phyloP scores from a whole-genome alignment of 2,888 invertebrate species.

The Caenorhabditis angaria region DNA sequence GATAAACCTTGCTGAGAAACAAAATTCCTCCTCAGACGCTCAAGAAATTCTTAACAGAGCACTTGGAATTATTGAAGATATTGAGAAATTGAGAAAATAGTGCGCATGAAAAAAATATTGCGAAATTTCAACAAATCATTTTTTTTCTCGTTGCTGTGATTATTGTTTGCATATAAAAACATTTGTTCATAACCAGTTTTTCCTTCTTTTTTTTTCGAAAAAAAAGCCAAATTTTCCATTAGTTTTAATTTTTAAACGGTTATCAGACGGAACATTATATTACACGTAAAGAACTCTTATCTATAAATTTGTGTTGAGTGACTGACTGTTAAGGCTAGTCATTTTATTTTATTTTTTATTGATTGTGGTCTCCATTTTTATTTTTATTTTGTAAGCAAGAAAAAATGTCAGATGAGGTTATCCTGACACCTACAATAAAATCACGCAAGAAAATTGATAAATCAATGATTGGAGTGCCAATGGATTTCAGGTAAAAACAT shows the following conservation, averaged over 20 bases:
- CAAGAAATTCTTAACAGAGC: conserved; percentile 25
- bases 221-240: not conserved
- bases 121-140: conserved; percentile 2
- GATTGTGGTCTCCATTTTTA: not conserved
- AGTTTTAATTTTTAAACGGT: not conserved
- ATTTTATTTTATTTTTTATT: not conserved
- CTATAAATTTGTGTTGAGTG: not conserved
- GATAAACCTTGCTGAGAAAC: conserved; percentile 5
- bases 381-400: not conserved
- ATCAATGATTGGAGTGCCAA: conserved; percentile 29
- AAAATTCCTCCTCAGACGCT: conserved; percentile 20
- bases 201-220: not conserved
- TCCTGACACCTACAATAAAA: conserved; percentile 30
- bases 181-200: not conserved
- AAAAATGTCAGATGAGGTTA: conserved; percentile 31
- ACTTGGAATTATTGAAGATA: conserved; percentile 28
- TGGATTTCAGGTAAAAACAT: conserved; percentile 20
- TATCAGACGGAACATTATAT: not conserved
- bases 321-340: not conserved
- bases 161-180: not conserved
- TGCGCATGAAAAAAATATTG: not conserved
- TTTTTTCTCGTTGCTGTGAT: not conserved
- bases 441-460: conserved; percentile 31
- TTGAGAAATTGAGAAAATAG: not conserved
- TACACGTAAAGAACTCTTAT: not conserved